These are phyloP conservation scores for Chelonoidis abingdonii DNA, from an alignment of 2,113 vertebrate genomes.

Conservation along the genomic window DNA sequence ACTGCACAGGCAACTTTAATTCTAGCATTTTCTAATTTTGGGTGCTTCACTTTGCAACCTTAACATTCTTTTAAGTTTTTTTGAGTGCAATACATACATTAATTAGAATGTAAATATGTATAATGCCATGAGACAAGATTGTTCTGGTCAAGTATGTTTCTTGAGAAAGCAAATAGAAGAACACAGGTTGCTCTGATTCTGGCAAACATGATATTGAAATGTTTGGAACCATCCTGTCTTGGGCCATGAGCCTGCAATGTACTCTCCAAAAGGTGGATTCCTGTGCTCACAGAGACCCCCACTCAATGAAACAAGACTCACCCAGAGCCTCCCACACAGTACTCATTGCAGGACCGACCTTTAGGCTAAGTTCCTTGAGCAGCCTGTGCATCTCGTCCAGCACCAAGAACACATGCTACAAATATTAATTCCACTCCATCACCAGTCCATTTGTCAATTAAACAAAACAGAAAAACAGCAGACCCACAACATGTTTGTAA, in stretches of 20 bases:
- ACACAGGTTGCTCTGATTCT: neutral
- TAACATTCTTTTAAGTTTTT: neutral
- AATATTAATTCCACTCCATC: neutral
- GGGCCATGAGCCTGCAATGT: neutral
- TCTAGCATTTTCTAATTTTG: neutral
- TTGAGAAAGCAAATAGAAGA: neutral
- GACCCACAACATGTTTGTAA: neutral
- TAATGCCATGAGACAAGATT: neutral
- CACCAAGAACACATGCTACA: neutral
- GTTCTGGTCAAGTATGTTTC: neutral
- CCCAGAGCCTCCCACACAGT: neutral
- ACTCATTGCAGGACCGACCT: neutral
- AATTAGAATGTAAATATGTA: neutral
- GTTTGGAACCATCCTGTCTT: neutral
- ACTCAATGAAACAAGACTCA: neutral
- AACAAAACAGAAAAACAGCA: fast-evolving
- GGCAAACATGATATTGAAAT: neutral
- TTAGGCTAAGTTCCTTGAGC: neutral
- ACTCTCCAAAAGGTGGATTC: neutral
- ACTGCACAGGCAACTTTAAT: neutral
- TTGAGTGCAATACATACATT: neutral
- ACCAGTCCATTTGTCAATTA: neutral
- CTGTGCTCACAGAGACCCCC: neutral
- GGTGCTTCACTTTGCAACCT: neutral
- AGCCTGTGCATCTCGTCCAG: neutral